Conservation (phyloP, 2,113 vertebrate genomes). For the Apistogramma diplotaenia region DNA sequence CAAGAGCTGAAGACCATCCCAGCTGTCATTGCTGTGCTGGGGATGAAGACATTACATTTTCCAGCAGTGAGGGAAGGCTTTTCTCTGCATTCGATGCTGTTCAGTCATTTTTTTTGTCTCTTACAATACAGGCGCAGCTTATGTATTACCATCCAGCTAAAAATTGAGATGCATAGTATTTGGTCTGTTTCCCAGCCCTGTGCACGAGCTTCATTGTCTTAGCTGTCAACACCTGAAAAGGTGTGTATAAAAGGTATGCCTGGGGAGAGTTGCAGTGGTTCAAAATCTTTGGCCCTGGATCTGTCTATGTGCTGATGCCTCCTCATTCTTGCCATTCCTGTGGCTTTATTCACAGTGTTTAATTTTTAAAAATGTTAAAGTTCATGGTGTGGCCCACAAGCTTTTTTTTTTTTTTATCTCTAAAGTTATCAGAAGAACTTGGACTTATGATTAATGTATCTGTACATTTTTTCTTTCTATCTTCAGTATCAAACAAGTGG, state of each 20-base stretch:
- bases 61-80: too few relatives aligned
- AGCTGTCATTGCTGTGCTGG: too few relatives aligned
- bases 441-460: not conserved
- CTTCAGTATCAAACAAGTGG: slow-evolving; percentile 97
- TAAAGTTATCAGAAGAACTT: not conserved
- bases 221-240: too few relatives aligned
- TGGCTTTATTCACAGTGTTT: slow-evolving; percentile 3
- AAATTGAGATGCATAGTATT: too few relatives aligned
- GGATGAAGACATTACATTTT: too few relatives aligned
- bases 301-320: not conserved
- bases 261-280: not conserved
- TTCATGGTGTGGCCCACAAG: not conserved
- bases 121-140: too few relatives aligned
- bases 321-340: not conserved
- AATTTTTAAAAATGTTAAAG: not conserved
- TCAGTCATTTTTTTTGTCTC: too few relatives aligned
- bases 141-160: too few relatives aligned
- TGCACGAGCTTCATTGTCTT: not conserved
- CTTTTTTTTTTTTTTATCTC: not conserved
- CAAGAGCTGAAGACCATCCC: too few relatives aligned
- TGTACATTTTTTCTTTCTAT: not conserved
- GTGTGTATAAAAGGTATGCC: not conserved
- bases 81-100: too few relatives aligned
- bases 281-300: not conserved
- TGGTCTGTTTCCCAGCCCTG: too few relatives aligned